Percentiles rank a stretch among this genome's conserved stretches.
Evolutionary conservation across 2,797 vertebrate species (phyloP).

Genomic region (Hemitrygon akajei): DNA sequence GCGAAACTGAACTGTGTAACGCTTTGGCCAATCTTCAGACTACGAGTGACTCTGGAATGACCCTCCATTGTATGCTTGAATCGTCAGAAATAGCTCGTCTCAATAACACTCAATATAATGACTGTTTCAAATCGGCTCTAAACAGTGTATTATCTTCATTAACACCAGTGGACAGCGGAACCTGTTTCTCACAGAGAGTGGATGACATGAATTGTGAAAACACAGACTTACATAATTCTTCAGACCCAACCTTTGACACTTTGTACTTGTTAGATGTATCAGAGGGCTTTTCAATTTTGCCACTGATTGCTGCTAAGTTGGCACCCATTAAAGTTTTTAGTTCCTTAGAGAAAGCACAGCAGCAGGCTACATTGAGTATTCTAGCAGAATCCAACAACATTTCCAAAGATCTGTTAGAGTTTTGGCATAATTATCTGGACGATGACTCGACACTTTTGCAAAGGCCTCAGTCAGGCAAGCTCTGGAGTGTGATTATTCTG

Average conservation of each 20-base stretch:
- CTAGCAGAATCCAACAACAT: slow-evolving; percentile 71
- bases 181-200: slow-evolving; percentile 45
- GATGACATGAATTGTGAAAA: slow-evolving; percentile 45
- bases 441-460: slow-evolving; percentile 77
- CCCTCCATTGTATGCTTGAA: slow-evolving; percentile 67
- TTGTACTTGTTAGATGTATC: slow-evolving; percentile 86
- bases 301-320: slow-evolving; percentile 75
- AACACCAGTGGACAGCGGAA: slow-evolving; percentile 42
- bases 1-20: slow-evolving; percentile 81
- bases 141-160: slow-evolving; percentile 66
- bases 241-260: slow-evolving; percentile 48
- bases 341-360: slow-evolving; percentile 83
- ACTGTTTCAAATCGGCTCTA: slow-evolving; percentile 71
- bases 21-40: slow-evolving; percentile 85
- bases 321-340: slow-evolving; percentile 81
- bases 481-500: slow-evolving; percentile 90
- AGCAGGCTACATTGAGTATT: slow-evolving; percentile 69
- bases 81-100: slow-evolving; percentile 83
- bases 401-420: slow-evolving; percentile 71
- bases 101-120: slow-evolving; percentile 76
- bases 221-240: slow-evolving; percentile 35
- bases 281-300: slow-evolving; percentile 88
- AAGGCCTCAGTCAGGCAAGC: slow-evolving; percentile 78
- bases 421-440: slow-evolving; percentile 83
- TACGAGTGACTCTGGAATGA: slow-evolving; percentile 49